Evolutionary conservation across 2,888 invertebrate species (phyloP).

Genomic region (Ophion ellenae): DNA sequence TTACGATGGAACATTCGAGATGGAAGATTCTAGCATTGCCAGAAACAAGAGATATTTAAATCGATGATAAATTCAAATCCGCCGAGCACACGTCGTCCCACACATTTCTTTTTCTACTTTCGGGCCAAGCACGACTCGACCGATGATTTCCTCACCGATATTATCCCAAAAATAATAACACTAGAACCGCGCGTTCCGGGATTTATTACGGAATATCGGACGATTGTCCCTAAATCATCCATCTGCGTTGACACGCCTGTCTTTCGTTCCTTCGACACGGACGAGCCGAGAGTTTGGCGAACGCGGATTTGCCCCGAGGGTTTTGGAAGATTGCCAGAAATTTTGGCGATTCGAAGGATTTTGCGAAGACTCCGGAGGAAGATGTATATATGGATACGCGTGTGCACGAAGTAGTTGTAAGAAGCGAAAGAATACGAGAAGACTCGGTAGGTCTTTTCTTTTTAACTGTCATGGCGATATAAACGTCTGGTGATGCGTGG

Average conservation of each 20-base stretch:
- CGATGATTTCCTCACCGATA: neutral
- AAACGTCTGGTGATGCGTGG: slow-evolving; percentile 62
- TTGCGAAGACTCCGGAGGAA: slow-evolving; percentile 18
- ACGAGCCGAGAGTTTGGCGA: slow-evolving; percentile 40
- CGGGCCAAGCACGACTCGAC: neutral
- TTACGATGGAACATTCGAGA: neutral
- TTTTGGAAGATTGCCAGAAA: slow-evolving; percentile 52
- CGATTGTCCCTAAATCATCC: neutral
- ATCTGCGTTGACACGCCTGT: slow-evolving; percentile 38
- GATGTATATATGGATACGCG: neutral
- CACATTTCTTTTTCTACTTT: slow-evolving; percentile 1
- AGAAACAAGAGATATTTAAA: slow-evolving; percentile 29
- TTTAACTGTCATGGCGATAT: slow-evolving; percentile 48
- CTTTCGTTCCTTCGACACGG: neutral
- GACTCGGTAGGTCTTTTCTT: slow-evolving; percentile 2
- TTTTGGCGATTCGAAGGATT: slow-evolving; percentile 62
- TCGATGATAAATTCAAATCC: slow-evolving; percentile 18
- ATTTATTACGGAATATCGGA: neutral
- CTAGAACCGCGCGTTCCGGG: neutral
- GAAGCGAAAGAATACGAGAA: slow-evolving; percentile 36
- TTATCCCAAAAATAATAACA: slow-evolving; percentile 1
- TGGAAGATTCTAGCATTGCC: neutral
- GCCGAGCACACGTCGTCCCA: slow-evolving; percentile 10
- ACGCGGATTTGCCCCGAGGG: slow-evolving; percentile 14
- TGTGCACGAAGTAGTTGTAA: slow-evolving; percentile 7